Base-by-base conservation (phyloP, 1,140 invertebrate species). In the Lepidurus packardi region DNA sequence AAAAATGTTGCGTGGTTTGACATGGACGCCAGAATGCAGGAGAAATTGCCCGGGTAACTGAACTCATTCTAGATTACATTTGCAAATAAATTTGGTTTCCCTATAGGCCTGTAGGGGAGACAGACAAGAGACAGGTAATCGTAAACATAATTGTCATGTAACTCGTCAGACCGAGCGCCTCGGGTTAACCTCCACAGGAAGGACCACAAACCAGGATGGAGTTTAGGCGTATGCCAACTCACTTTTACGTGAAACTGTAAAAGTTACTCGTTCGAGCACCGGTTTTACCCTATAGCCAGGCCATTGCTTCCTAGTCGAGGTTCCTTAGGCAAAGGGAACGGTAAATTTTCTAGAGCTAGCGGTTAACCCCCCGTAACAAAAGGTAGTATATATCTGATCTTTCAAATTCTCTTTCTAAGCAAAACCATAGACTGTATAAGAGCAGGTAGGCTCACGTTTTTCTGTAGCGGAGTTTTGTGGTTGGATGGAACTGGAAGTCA, bases 361-460 rank as follows among this genome's bases (percentile, higher is more conserved):
- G 53, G 53, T 65, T 34, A 34, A 65, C n/a, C 53, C 47, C 16
- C 53, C 53, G 13, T 65, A 65, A 65, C 13, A 13, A 65, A 65
- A n/a, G 53, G 13, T 65, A 21, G 21, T 21, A 65, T 65, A 34
- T 21, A 16, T 5, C 53, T n/a, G 21, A 65, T 21, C 53, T 65
- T 65, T 21, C 53, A 21, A 65, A 65, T 65, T 65, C 53, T 65
- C 53, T 65, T 65, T 65, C 53, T 65, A 65, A 10, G 13, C 34
- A 34, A 34, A 34, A 2, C 34, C 34, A 34, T 34, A 65, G 6
- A 16, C 53, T 65, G 53, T 34, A 34, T 34, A 34, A 34, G 34
- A 34, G 53, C 53, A 65, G 53, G 53, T n/a, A 65, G 53, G 53
- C 53, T 9, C 21, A 65, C 53, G 53, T n/a, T 65, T 65, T 65